Conservation (phyloP, 2,888 invertebrate genomes). For the Erynnis tages region DNA sequence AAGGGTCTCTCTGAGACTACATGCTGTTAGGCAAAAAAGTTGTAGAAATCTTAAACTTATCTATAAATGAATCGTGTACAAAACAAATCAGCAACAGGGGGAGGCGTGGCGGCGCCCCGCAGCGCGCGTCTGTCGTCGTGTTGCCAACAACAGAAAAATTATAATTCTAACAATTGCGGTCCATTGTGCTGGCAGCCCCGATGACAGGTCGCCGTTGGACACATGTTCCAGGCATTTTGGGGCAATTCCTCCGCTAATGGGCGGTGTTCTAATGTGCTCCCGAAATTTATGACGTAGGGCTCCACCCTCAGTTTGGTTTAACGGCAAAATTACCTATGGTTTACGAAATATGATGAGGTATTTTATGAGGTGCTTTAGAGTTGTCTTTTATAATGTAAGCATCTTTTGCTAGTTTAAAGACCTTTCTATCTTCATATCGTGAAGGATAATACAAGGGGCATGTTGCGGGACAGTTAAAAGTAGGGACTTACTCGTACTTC, state of each 20-base stretch:
- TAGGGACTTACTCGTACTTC: too few species aligned
- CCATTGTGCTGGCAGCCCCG: constrained; percentile 73
- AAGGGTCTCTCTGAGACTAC: constrained; percentile 35
- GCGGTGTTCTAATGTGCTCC: constrained; percentile 73
- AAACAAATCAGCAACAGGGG: constrained; percentile 75
- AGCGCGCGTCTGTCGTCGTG: constrained; percentile 76
- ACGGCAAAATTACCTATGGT: constrained; percentile 55
- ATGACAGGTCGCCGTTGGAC: constrained; percentile 79
- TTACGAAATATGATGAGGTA: constrained; percentile 4
- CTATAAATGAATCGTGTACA: constrained; percentile 66
- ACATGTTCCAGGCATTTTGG: constrained; percentile 79
- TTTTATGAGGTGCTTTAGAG: neutral
- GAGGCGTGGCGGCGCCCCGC: constrained; percentile 73
- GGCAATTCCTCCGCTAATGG: constrained; percentile 77
- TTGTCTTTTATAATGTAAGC: neutral
- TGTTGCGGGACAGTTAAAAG: too few species aligned
- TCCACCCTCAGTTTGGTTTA: constrained; percentile 52
- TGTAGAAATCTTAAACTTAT: constrained; percentile 28
- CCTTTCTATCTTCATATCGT: too few species aligned
- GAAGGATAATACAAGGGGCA: too few species aligned
- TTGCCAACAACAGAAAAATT: constrained; percentile 73
- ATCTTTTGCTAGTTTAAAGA: too few species aligned
- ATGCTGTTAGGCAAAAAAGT: neutral
- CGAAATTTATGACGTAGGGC: constrained; percentile 68
- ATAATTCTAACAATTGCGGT: constrained; percentile 61